Percentiles rank a stretch among this genome's conserved stretches.
Conservation (phyloP, 2,113 vertebrate genomes). For the Leucoraja erinaceus region DNA sequence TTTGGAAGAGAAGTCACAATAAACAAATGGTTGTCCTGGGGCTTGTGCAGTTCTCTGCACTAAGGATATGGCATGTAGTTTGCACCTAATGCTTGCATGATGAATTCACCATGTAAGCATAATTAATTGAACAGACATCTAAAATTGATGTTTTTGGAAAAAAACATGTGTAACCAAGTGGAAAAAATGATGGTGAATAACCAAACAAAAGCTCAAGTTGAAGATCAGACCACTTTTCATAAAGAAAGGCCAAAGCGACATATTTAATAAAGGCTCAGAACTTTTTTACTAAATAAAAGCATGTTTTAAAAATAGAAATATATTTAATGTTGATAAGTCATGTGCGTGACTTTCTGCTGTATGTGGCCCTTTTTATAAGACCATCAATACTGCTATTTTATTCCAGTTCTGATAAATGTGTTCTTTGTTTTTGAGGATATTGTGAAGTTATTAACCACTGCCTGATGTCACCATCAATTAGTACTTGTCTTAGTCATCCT, state of each 20-base stretch:
- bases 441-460: background rate
- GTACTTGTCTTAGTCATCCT: constrained; percentile 18
- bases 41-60: background rate
- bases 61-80: background rate
- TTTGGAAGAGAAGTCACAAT: background rate
- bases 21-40: background rate
- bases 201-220: background rate
- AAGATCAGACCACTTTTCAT: background rate
- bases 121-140: background rate
- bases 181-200: background rate
- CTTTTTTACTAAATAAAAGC: background rate
- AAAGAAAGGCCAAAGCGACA: background rate
- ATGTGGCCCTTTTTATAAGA: background rate
- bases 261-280: background rate
- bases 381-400: constrained; percentile 27
- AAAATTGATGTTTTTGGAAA: background rate
- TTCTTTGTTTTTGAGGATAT: constrained; percentile 15
- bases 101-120: too few relatives aligned
- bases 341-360: background rate
- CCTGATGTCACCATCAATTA: constrained; percentile 28
- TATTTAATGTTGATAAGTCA: background rate
- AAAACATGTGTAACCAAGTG: background rate
- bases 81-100: background rate
- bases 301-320: background rate
- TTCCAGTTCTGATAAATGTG: constrained; percentile 6